phyloP scores from a whole-genome alignment of 2,888 invertebrate genomes.

The Chloroclystis v-ata region DNA sequence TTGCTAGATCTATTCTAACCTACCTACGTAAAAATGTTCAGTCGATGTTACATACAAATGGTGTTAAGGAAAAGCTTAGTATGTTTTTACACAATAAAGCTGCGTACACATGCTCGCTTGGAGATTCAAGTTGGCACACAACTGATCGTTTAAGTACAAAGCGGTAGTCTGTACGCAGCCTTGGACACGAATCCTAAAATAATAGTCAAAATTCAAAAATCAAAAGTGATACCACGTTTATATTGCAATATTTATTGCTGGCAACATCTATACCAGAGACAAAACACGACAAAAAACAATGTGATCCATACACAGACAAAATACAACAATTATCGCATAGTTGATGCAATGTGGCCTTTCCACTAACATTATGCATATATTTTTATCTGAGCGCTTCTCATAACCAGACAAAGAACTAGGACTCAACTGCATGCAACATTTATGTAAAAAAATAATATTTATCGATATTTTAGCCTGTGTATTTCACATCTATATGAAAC shows the following conservation, averaged over 20 bases:
- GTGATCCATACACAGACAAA: slow-evolving; percentile 17
- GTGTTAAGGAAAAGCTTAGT: slow-evolving; percentile 61
- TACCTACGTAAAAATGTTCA: slow-evolving; percentile 75
- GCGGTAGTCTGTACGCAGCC: slow-evolving; percentile 39
- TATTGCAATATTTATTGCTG: slow-evolving; percentile 66
- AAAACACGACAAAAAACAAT: slow-evolving; percentile 42
- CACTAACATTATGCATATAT: too few relatives aligned
- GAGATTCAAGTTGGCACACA: slow-evolving; percentile 38
- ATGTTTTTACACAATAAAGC: slow-evolving; percentile 37
- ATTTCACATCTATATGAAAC: slow-evolving; percentile 4
- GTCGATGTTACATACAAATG: slow-evolving; percentile 76
- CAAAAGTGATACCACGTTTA: slow-evolving; percentile 33
- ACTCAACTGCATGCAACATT: neutral
- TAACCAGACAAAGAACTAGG: too few relatives aligned
- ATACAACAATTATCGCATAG: too few relatives aligned
- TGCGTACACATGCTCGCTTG: slow-evolving; percentile 34
- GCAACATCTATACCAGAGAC: slow-evolving; percentile 51
- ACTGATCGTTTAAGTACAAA: slow-evolving; percentile 40
- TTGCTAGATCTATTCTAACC: slow-evolving; percentile 42
- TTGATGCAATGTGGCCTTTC: too few relatives aligned
- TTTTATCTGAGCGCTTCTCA: too few relatives aligned
- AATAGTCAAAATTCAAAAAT: slow-evolving; percentile 43
- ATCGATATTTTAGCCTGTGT: neutral
- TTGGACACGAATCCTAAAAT: slow-evolving; percentile 40
- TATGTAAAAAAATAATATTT: neutral